Percentiles rank a stretch among this genome's conserved stretches.
These are phyloP conservation scores for Polypedilum vanderplanki DNA, from an alignment of 1,140 invertebrate species.

Conservation along the genomic window DNA sequence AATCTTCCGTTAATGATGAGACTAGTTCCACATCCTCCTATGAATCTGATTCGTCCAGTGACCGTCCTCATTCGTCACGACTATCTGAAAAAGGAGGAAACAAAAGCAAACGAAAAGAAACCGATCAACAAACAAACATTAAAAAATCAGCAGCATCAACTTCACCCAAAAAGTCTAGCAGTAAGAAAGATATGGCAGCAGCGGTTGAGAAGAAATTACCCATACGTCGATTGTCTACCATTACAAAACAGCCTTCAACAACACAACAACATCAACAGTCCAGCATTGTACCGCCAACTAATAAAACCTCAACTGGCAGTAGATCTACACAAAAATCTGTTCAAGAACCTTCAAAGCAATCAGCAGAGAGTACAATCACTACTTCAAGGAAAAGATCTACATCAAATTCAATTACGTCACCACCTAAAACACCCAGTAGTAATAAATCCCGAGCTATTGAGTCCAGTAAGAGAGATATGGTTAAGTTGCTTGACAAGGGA, in stretches of 20 bases:
- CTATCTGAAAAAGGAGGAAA: slow-evolving; percentile 31
- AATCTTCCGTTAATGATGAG: slow-evolving; percentile 38
- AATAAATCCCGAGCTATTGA: slow-evolving; percentile 30
- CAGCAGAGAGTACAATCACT: neutral
- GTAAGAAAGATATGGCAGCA: neutral
- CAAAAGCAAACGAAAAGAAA: slow-evolving; percentile 33
- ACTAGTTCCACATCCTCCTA: slow-evolving; percentile 33
- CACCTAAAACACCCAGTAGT: neutral
- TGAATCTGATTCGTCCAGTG: slow-evolving; percentile 39
- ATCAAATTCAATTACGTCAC: neutral
- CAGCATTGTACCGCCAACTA: neutral
- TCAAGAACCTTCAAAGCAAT: neutral
- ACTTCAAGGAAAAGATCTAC: slow-evolving; percentile 29
- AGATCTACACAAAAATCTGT: neutral
- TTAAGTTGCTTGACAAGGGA: slow-evolving; percentile 31
- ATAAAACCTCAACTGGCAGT: neutral
- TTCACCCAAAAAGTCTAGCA: slow-evolving; percentile 5
- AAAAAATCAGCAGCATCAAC: neutral
- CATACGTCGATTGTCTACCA: neutral
- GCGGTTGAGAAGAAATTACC: neutral
- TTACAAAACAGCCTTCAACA: neutral
- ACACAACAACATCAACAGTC: too few relatives aligned
- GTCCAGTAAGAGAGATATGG: slow-evolving; percentile 32
- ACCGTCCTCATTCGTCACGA: slow-evolving; percentile 34
- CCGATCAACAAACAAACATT: neutral